phyloP scores from a whole-genome alignment of 2,888 invertebrate genomes.

The Dolichomitus sp. region DNA sequence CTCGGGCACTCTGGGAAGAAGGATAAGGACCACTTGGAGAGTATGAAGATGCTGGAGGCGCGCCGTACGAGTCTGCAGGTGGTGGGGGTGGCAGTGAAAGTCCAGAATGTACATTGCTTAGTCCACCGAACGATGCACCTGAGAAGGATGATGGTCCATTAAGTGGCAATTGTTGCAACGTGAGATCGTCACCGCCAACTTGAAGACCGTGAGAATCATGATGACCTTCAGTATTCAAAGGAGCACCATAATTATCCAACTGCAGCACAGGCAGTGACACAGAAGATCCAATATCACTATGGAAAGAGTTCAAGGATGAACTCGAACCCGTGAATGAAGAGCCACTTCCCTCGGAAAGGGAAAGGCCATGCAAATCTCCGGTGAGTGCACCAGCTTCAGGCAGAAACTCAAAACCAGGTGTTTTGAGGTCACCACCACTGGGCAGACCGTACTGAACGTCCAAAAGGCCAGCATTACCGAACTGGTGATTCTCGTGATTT shows the following conservation, averaged over 20 bases:
- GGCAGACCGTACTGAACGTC: slow-evolving; percentile 68
- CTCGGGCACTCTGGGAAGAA: slow-evolving; percentile 80
- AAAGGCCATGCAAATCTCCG: slow-evolving; percentile 64
- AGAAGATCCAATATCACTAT: slow-evolving; percentile 29
- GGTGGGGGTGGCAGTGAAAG: slow-evolving; percentile 56
- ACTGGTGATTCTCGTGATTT: slow-evolving; percentile 70
- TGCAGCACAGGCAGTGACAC: slow-evolving; percentile 36
- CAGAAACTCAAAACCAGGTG: slow-evolving; percentile 74
- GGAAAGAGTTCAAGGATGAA: slow-evolving; percentile 41
- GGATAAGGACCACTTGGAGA: slow-evolving; percentile 84
- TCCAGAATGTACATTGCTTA: slow-evolving; percentile 32
- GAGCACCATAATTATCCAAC: slow-evolving; percentile 62
- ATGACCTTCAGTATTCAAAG: slow-evolving; percentile 37
- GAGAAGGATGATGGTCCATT: slow-evolving; percentile 57
- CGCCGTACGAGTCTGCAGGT: slow-evolving; percentile 75
- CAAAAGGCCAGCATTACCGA: slow-evolving; percentile 63
- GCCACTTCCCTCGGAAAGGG: slow-evolving; percentile 61
- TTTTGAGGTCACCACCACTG: slow-evolving; percentile 61
- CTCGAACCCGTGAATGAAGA: slow-evolving; percentile 46
- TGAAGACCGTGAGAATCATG: slow-evolving; percentile 64
- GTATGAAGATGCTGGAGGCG: slow-evolving; percentile 79
- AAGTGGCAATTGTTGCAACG: slow-evolving; percentile 74
- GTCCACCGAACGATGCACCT: slow-evolving; percentile 64
- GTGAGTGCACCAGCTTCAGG: slow-evolving; percentile 70
- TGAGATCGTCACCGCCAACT: slow-evolving; percentile 69